Conservation (phyloP, 2,888 invertebrate genomes). For the Tetragonula carbonaria region DNA sequence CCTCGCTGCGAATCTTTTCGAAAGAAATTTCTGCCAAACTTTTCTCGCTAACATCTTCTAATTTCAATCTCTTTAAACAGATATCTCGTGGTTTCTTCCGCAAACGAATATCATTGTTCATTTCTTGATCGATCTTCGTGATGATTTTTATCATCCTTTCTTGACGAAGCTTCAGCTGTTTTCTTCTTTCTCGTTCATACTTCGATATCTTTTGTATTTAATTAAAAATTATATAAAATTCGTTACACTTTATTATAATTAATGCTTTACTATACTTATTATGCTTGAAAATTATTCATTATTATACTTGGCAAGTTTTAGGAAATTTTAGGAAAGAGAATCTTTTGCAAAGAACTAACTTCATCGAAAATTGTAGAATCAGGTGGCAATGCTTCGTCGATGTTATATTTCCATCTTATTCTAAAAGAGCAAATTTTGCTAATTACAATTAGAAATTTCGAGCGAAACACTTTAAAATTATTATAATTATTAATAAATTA, state of each 20-base stretch:
- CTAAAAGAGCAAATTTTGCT: neutral
- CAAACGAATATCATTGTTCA: constrained; percentile 19
- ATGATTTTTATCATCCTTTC: constrained; percentile 41
- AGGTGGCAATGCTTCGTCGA: constrained; percentile 10
- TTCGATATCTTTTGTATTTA: constrained; percentile 26
- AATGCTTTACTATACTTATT: too few relatives aligned
- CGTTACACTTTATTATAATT: too few relatives aligned
- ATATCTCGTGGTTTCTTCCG: neutral
- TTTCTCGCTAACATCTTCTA: neutral
- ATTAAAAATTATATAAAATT: neutral
- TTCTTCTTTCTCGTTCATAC: constrained; percentile 20
- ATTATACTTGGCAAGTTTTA: neutral
- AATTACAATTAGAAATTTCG: too few relatives aligned
- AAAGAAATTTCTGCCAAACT: neutral
- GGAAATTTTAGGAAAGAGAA: neutral
- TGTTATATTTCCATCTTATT: constrained; percentile 18
- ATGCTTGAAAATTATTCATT: too few relatives aligned
- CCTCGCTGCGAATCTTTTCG: neutral
- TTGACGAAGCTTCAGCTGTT: constrained; percentile 15
- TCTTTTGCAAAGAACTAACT: constrained; percentile 12
- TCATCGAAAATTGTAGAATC: constrained; percentile 36
- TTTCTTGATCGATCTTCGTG: constrained; percentile 37
- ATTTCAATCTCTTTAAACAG: neutral
- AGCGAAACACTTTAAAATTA: too few relatives aligned
- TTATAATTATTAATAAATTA: too few relatives aligned